Evolutionary conservation across 1,140 invertebrate species (phyloP), one percentile per base, ranked within the genome.

Genomic region (Heliconius melpomene): DNA sequence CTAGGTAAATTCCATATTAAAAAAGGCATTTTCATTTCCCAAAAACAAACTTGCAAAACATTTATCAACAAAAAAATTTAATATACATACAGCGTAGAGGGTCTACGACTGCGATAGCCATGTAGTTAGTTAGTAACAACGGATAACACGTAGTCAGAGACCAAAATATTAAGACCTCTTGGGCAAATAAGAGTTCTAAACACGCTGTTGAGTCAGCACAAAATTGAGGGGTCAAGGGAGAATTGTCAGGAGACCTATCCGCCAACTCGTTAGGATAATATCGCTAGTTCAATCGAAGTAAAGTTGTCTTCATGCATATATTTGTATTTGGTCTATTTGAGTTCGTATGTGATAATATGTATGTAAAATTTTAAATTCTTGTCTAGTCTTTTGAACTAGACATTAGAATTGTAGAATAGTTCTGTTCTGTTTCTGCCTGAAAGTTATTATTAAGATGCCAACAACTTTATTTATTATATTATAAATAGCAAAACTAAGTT

Each of bases 201-300:
- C 71, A 71, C 32, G 9, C 26, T 46, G 72, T 23, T 7, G 79
- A 76, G 52, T 72, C 66, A 16, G 66, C 66, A 38, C 60, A 57
- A 79, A 79, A 70, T 75, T 29, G 38, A 75, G 72, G 60, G 80
- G 36, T 76, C 80, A 72, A 73, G 72, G 16, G 40, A 72, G 57
- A 75, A 75, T 81, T 75, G 80, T 13, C 73, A 78, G 50, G 73
- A 74, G 76, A 78, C 60, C 73, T 70, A 75, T 71, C 77, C 72
- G 13, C 66, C 60, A 75, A 78, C 76, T 81, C 74, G 80, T 81
- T 81, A 78, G 76, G 66, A 81, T 81, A 81, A 81, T 78, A 81
- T 78, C 66, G 40, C 50, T 72, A 75, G 72, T 78, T 74, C 73
- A 57, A 78, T 81, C 50, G 54, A 74, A 74, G 75, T 78, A 57